Evolutionary conservation across 2,888 invertebrate species (phyloP).

Genomic region (Cheilosia pagana): DNA sequence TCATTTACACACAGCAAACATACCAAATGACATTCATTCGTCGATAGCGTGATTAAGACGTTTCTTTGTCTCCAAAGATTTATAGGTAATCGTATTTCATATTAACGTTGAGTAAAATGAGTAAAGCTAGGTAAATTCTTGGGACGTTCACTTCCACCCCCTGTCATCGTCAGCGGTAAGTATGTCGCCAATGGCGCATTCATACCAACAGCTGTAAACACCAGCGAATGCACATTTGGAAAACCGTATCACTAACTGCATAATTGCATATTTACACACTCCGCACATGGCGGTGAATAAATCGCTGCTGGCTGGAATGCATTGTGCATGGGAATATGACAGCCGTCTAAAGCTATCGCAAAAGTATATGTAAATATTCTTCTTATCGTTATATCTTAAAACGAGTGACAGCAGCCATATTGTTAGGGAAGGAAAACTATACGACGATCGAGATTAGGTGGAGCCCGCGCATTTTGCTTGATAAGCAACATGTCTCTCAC

Average conservation of each 20-base stretch:
- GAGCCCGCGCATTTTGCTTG: neutral
- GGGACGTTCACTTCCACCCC: conserved; percentile 6
- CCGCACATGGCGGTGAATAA: conserved; percentile 5
- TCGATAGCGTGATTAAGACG: conserved; percentile 25
- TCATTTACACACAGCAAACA: neutral
- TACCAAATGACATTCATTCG: conserved; percentile 30
- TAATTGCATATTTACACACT: conserved; percentile 23
- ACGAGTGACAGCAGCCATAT: neutral
- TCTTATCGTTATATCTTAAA: neutral
- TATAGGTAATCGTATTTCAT: neutral
- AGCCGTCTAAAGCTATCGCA: neutral
- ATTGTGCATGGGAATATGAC: neutral
- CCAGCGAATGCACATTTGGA: conserved; percentile 29
- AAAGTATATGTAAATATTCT: neutral
- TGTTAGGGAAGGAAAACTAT: conserved; percentile 1
- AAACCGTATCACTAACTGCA: conserved; percentile 26
- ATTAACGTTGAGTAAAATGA: conserved; percentile 11
- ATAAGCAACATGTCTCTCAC: conserved; percentile 9
- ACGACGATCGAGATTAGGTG: conserved; percentile 2
- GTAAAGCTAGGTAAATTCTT: conserved; percentile 2
- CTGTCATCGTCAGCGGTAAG: neutral
- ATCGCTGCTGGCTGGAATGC: conserved; percentile 18
- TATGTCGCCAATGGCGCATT: conserved; percentile 18
- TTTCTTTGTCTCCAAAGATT: conserved; percentile 31
- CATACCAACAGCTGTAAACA: conserved; percentile 30